Conservation (phyloP, 2,113 vertebrate species). For the Cheirogaleus medius region DNA sequence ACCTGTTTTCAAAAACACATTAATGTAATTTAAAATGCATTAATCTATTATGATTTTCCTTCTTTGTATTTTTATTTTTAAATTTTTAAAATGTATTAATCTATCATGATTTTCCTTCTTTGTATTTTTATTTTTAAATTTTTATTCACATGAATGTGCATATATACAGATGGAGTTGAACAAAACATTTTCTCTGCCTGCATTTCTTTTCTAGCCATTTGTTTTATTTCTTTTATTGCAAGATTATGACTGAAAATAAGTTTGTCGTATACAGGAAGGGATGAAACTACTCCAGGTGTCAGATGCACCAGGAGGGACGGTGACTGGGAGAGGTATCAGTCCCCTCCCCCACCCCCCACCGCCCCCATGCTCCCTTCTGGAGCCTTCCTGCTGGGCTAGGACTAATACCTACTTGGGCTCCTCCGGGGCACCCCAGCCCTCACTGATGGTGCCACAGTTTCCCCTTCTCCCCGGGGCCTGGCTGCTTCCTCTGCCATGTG, state of each 20-base stretch:
- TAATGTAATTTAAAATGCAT: background rate
- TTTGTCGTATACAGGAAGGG: background rate
- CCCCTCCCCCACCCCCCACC: too few species aligned
- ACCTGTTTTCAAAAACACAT: background rate
- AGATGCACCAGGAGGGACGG: background rate
- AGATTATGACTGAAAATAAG: background rate
- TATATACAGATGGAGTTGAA: background rate
- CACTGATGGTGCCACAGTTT: background rate
- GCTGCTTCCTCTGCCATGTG: background rate
- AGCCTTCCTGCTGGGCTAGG: background rate
- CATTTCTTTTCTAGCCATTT: background rate
- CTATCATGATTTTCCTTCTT: background rate
- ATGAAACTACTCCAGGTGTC: background rate
- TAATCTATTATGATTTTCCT: background rate
- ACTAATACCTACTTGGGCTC: background rate
- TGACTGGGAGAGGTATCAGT: background rate
- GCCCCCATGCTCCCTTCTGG: background rate
- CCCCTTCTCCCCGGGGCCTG: background rate
- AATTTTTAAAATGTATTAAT: background rate
- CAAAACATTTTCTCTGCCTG: background rate
- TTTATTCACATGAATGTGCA: background rate
- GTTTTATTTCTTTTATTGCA: background rate
- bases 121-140: background rate
- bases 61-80: background rate
- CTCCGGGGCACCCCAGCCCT: background rate